Percentiles rank a stretch among this genome's conserved stretches.
These are phyloP conservation scores for Mesodorylaimus sp. DNA, from an alignment of 2,888 invertebrate genomes.

Conservation along the genomic window DNA sequence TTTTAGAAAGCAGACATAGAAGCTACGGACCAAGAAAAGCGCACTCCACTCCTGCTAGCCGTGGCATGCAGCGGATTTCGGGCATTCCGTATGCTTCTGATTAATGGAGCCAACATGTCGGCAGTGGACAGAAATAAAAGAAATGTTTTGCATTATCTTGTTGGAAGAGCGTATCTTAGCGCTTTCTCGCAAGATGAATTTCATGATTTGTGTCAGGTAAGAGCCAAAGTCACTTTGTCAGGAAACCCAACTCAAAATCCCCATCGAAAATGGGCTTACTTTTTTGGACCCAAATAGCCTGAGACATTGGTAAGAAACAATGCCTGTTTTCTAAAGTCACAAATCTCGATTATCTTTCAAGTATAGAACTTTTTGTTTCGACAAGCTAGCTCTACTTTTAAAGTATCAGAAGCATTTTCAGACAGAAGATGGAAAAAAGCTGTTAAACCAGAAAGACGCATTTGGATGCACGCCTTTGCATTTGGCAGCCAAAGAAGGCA, in stretches of 20 bases:
- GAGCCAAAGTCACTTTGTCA: no score
- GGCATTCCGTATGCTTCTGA: constrained; percentile 53
- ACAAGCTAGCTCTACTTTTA: no score
- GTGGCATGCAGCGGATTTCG: constrained; percentile 64
- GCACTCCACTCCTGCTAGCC: constrained; percentile 60
- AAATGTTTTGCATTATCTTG: constrained; percentile 65
- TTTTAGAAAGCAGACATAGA: constrained; percentile 52
- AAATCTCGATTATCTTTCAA: no score
- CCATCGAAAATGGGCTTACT: no score
- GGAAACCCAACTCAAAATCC: no score
- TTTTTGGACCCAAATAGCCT: no score
- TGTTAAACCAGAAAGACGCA: constrained; percentile 49
- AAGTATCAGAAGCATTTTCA: no score
- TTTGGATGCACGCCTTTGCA: constrained; percentile 69
- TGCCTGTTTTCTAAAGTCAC: no score
- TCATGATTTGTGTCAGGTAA: no score
- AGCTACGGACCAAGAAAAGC: constrained; percentile 55
- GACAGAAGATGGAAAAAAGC: constrained; percentile 12
- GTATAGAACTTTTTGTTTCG: no score
- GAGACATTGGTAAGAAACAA: no score
- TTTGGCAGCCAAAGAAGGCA: constrained; percentile 69
- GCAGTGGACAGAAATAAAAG: constrained; percentile 53
- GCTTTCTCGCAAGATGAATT: neutral
- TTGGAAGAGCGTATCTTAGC: constrained; percentile 45
- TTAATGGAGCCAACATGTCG: constrained; percentile 53